These are phyloP conservation scores for Aphelocoma coerulescens DNA, from an alignment of 2,113 vertebrate genomes.

Conservation along the genomic window DNA sequence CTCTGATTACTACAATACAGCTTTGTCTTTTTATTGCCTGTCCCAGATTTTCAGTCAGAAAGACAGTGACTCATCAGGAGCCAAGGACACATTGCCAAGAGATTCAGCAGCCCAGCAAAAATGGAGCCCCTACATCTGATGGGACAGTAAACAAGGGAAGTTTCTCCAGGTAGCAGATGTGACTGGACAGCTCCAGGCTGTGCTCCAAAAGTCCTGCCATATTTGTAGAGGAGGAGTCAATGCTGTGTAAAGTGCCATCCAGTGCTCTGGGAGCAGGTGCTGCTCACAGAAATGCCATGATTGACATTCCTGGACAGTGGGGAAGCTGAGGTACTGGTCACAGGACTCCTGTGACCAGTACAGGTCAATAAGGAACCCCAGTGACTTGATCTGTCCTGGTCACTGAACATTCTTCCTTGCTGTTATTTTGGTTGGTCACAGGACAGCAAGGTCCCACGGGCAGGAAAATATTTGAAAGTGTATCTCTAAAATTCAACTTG, in stretches of 20 bases:
- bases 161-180: background rate
- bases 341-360: background rate
- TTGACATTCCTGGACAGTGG: background rate
- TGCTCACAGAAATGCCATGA: background rate
- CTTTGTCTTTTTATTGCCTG: background rate
- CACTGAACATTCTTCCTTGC: background rate
- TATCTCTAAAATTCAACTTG: background rate
- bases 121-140: background rate
- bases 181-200: background rate
- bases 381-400: background rate
- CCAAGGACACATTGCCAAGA: background rate
- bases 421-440: background rate
- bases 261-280: background rate
- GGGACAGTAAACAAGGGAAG: background rate
- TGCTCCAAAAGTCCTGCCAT: background rate
- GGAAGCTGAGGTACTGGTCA: background rate
- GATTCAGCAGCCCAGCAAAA: background rate
- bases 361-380: background rate
- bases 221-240: background rate
- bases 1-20: background rate
- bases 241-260: background rate
- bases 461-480: background rate
- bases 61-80: fast-evolving
- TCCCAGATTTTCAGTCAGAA: background rate
- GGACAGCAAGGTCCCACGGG: background rate